Percentiles rank a stretch among this genome's conserved stretches.
Conservation (phyloP, 2,797 vertebrate species). For the Propithecus perrieri region DNA sequence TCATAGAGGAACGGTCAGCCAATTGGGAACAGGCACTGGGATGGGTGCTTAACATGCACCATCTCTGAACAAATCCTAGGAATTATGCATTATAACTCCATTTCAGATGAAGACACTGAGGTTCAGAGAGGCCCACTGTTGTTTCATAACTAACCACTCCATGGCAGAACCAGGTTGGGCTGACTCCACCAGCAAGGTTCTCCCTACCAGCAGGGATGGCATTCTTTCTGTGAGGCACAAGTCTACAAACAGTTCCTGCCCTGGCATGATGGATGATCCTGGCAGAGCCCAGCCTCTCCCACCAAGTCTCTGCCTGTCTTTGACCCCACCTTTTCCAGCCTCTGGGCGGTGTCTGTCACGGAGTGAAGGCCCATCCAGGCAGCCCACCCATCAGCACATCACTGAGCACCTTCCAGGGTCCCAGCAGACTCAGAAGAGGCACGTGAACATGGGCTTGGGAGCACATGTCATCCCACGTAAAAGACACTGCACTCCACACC, state of each 20-base stretch:
- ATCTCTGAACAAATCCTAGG: neutral
- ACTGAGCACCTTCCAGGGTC: neutral
- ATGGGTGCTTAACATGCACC: neutral
- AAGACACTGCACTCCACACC: neutral
- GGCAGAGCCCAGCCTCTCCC: neutral
- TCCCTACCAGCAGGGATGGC: rapidly evolving
- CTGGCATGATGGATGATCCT: rapidly evolving
- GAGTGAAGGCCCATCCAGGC: neutral
- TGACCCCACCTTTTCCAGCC: rapidly evolving
- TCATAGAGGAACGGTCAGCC: neutral
- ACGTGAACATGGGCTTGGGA: neutral
- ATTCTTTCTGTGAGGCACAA: rapidly evolving
- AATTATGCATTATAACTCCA: rapidly evolving
- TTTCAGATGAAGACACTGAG: neutral
- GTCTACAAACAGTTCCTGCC: neutral
- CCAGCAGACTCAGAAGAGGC: neutral
- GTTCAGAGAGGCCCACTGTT: neutral
- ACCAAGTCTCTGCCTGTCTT: neutral
- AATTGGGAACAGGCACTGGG: neutral
- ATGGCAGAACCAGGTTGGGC: neutral
- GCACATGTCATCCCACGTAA: rapidly evolving
- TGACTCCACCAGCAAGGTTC: neutral
- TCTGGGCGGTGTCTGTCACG: neutral
- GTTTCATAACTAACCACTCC: rapidly evolving
- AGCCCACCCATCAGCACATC: rapidly evolving